Percentiles rank a stretch among this genome's conserved stretches.
Conservation (phyloP, 2,888 invertebrate species). For the Lycaena phlaeas region DNA sequence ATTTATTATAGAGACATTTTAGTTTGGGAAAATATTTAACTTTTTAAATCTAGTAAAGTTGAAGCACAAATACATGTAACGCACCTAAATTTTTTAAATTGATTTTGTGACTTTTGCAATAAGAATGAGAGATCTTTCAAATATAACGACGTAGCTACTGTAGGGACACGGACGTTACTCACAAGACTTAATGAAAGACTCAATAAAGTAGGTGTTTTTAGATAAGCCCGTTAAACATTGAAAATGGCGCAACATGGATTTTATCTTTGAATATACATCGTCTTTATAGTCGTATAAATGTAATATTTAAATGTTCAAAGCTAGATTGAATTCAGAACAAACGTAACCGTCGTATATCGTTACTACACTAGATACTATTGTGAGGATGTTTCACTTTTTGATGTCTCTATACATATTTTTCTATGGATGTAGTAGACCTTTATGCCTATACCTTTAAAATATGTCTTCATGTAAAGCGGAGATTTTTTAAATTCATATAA, state of each 20-base stretch:
- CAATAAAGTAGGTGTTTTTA: constrained; percentile 1
- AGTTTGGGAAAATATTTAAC: neutral
- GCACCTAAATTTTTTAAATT: constrained; percentile 2
- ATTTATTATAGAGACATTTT: neutral
- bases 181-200: constrained; percentile 8
- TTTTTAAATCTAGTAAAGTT: neutral
- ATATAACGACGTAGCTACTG: neutral
- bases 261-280: constrained; percentile 2
- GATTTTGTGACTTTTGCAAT: constrained; percentile 1
- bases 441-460: constrained; percentile 15
- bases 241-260: constrained; percentile 3
- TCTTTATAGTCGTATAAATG: neutral
- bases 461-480: constrained; percentile 10
- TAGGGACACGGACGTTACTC: neutral
- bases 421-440: constrained; percentile 24
- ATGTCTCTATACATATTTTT: constrained; percentile 37
- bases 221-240: neutral
- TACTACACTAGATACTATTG: constrained; percentile 22
- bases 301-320: constrained; percentile 5
- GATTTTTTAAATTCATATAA: constrained; percentile 9
- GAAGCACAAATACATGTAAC: constrained; percentile 4
- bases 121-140: neutral
- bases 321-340: constrained; percentile 7
- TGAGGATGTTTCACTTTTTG: constrained; percentile 43
- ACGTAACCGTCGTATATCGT: constrained; percentile 19